Evolutionary conservation across 2,113 vertebrate species (phyloP).

Genomic region (Phrynosoma platyrhinos): DNA sequence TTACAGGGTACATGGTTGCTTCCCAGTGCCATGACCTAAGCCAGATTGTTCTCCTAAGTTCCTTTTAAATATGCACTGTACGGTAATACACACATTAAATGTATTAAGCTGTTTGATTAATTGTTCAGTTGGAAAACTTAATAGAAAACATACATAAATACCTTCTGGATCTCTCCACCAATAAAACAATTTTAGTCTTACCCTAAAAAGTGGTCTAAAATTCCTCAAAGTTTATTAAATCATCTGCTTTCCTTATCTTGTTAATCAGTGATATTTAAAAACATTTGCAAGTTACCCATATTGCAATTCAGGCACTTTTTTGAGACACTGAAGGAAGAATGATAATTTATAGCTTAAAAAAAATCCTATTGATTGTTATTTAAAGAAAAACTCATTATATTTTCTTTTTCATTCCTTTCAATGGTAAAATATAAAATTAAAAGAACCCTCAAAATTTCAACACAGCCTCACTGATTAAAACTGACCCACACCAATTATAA

Average conservation of each 20-base stretch:
- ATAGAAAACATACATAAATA: background rate
- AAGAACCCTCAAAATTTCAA: background rate
- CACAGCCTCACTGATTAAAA: constrained; percentile 4
- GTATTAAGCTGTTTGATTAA: too few relatives aligned
- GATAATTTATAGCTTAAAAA: background rate
- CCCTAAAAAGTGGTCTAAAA: background rate
- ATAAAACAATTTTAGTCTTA: background rate
- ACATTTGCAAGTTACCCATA: background rate
- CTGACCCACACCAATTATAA: background rate
- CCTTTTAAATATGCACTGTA: too few relatives aligned
- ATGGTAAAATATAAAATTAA: background rate
- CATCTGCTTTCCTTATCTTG: background rate
- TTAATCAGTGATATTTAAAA: background rate
- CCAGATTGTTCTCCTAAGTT: too few relatives aligned
- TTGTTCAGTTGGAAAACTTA: too few relatives aligned
- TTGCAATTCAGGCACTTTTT: background rate
- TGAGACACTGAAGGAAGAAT: background rate
- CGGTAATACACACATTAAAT: too few relatives aligned
- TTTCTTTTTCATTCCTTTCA: background rate
- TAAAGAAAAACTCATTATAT: background rate
- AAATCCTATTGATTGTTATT: background rate
- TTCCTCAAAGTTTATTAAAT: background rate
- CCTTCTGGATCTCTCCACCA: background rate
- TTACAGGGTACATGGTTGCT: too few relatives aligned
- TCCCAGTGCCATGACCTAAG: too few relatives aligned